Evolutionary conservation across 2,888 invertebrate genomes (phyloP), one percentile per base, ranked within the genome.

Genomic region (Caenorhabditis imperialis): DNA sequence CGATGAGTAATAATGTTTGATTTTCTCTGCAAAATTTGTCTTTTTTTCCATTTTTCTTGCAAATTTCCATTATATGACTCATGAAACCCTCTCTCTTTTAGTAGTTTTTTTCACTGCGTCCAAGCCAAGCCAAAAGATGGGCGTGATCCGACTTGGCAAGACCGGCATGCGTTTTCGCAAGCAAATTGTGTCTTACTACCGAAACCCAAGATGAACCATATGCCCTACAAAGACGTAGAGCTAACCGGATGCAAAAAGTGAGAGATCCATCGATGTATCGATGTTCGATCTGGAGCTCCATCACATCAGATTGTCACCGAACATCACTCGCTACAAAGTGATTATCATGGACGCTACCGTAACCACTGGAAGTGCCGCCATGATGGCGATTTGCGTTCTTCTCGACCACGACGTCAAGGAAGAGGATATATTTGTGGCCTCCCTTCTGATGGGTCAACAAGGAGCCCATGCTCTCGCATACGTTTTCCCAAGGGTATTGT

Each of bases 401-500:
- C 90, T 99, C 23, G 99, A 99, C 91, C 98, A 99, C 89, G 98
- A 99, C 89, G 98, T 99, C 60, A 93, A 93, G 1, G 96, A 96
- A 89, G 92, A 93, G 77, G 93, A 95, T 89, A 98, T 99, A 85
- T 92, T 94, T 22, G 76, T 99, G 48, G 93, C 95, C 7, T 95
- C 95, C 0, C 91, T 99, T 44, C 91, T 99, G 18, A 97, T 98
- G 96, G 96, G 98, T 0, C 94, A 96, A 90, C 82, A 80, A 18
- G 98, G 98, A 85, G 97, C 97, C n/a, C 96, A 98, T 88, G 94
- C 96, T 25, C 94, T 99, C 81, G 99, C 98, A 0, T 99, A 99
- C 89, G 98, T 98, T 23, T 99, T 98, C 90, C 97, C 98, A 0
- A 92, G 93, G 90, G 77, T 81, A 23, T 22, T n/a, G n/a, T n/a